Evolutionary conservation across 2,797 vertebrate species (phyloP), one percentile per base, ranked within the genome.

Genomic region (Danio kyathit): DNA sequence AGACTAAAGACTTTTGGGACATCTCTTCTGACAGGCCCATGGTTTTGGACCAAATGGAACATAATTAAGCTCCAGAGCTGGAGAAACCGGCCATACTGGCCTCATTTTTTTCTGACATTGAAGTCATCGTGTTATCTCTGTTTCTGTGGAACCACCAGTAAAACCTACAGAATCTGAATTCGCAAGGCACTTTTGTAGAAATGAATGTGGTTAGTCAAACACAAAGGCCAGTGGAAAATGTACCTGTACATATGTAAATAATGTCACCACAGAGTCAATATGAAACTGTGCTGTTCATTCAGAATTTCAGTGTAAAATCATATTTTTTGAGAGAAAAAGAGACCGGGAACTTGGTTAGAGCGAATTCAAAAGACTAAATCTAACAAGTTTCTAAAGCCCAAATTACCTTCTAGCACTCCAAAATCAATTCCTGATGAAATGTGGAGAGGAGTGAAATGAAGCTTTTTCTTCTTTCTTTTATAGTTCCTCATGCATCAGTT

Each of bases 241-340:
- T 46, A 74, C 88, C 80, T 91, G 89, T 91, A 89, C 84, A 90
- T 90, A 87, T 92, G 91, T 92, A 91, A 88, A 91, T 91, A 90
- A 56, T 74, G 82, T 88, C 83, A 84, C 87, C 87, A 81, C 84
- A 81, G 83, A 89, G 88, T 83, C 56, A 64, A 89, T 88, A 84
- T 82, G 65, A 88, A 88, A 84, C 76, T 87, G 74, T 77, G 67
- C 44, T 87, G 86, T 87, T 84, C 76, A 89, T 88, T 88, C 83
- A 90, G 86, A 81, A 82, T 85, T 76, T 76, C 72, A 49, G 84
- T 83, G 85, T 83, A 82, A 72, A 76, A 64, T 49, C 57, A 71
- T 29, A 69, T 76, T 59, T 81, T 46, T 74, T 14, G n/a, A n/a
- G n/a, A n/a, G n/a, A n/a, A n/a, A n/a, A n/a, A n/a, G n/a, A n/a